These are phyloP conservation scores for Dasysyrphus albostriatus DNA, from an alignment of 2,888 invertebrate genomes.

Conservation along the genomic window DNA sequence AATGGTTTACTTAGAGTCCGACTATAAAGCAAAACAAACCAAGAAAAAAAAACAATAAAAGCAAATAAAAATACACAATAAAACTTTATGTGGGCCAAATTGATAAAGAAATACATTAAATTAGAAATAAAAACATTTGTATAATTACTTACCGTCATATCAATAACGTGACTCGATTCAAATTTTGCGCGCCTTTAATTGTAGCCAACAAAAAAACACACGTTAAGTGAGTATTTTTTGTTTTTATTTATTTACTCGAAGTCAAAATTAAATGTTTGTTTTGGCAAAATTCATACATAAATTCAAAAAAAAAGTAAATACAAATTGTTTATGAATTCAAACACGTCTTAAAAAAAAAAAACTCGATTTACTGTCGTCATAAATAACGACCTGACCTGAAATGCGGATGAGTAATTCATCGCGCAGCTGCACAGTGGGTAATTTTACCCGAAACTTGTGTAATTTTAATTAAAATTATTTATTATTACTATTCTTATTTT, in stretches of 20 bases:
- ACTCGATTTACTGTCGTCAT: conserved; percentile 20
- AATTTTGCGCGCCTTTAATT: conserved; percentile 14
- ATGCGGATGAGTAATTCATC: conserved; percentile 27
- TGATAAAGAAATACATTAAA: conserved; percentile 63
- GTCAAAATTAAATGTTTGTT: conserved; percentile 51
- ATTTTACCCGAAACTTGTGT: not conserved
- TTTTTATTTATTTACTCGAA: conserved; percentile 44
- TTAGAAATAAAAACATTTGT: conserved; percentile 5
- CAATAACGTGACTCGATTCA: conserved; percentile 32
- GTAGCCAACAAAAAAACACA: conserved; percentile 10
- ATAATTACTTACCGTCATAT: conserved; percentile 37
- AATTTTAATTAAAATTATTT: too few relatives aligned
- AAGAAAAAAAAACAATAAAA: conserved; percentile 17
- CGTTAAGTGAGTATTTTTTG: conserved; percentile 24
- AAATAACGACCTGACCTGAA: conserved; percentile 44
- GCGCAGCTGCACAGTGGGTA: not conserved
- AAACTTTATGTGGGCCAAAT: conserved; percentile 64
- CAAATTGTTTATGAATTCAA: conserved; percentile 40
- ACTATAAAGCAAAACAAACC: conserved; percentile 58
- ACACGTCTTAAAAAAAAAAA: conserved; percentile 26
- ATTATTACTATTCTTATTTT: too few relatives aligned
- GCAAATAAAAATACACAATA: conserved; percentile 26
- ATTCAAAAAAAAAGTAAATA: conserved; percentile 5
- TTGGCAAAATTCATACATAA: conserved; percentile 1
- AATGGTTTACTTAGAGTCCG: conserved; percentile 19